A percentile compares a stretch with the other conserved stretches of the same genome.
Conservation (phyloP, 2,888 invertebrate species). For the Heteropelma amictum region DNA sequence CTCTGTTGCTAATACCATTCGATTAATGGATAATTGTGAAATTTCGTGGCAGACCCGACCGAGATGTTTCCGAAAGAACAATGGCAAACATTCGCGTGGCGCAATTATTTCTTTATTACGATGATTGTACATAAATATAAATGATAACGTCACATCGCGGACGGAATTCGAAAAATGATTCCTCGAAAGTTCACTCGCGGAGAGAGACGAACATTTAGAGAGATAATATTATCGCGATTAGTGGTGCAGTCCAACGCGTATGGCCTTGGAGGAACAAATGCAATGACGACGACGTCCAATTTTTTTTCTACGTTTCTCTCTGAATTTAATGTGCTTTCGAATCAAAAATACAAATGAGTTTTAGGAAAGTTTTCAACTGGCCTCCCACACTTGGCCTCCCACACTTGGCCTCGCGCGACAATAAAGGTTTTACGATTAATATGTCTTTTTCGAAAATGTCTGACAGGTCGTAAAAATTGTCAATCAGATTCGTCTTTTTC, state of each 20-base stretch:
- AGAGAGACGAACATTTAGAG: no score
- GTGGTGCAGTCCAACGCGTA: slow-evolving; percentile 10
- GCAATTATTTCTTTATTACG: neutral
- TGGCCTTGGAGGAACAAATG: slow-evolving; percentile 5
- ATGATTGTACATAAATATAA: neutral
- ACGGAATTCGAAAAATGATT: neutral
- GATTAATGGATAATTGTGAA: neutral
- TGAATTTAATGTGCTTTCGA: neutral
- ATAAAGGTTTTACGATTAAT: neutral
- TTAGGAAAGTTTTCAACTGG: slow-evolving; percentile 1
- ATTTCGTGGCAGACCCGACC: neutral
- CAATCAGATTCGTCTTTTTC: no score
- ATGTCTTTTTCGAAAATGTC: no score
- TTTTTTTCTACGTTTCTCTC: neutral
- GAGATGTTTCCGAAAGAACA: neutral
- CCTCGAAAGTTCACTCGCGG: no score
- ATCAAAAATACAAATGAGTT: neutral
- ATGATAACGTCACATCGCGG: no score
- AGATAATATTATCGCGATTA: slow-evolving; percentile 9
- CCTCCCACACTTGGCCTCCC: no score
- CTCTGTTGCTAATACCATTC: slow-evolving; percentile 4
- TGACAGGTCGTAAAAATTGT: no score
- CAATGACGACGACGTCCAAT: slow-evolving; percentile 1
- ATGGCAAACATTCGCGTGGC: neutral
- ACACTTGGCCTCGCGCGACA: no score